Percentiles rank a stretch among this genome's conserved stretches.
These are phyloP conservation scores for Lucilia sericata DNA, from an alignment of 1,140 invertebrate species.

Conservation along the genomic window DNA sequence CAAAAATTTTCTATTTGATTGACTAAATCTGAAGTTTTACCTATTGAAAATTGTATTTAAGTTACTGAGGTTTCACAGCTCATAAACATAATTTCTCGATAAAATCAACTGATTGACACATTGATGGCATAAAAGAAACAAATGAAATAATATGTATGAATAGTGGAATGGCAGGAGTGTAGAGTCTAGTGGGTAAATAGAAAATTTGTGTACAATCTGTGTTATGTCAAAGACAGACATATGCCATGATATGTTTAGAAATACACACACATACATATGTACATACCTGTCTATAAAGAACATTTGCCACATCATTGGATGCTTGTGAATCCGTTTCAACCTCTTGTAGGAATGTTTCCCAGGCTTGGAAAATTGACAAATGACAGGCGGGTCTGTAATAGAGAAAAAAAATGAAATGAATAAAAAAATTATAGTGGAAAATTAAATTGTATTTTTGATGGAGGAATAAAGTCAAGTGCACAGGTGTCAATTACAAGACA, in stretches of 20 bases:
- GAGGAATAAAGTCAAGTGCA: too few relatives aligned
- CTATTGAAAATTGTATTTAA: too few relatives aligned
- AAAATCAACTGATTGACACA: background rate
- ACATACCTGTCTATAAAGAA: constrained; percentile 78
- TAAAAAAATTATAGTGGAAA: background rate
- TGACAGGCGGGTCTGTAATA: constrained; percentile 79
- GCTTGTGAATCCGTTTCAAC: constrained; percentile 93
- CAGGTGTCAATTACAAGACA: too few relatives aligned
- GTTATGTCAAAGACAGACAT: background rate
- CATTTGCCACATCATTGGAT: constrained; percentile 87
- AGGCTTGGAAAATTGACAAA: constrained; percentile 87
- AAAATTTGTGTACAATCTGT: background rate
- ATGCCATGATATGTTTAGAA: constrained; percentile 50
- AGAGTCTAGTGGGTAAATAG: background rate
- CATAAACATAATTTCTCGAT: background rate
- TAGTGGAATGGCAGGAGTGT: background rate
- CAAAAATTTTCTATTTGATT: too few relatives aligned
- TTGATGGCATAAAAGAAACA: constrained; percentile 49
- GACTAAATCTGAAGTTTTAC: too few relatives aligned
- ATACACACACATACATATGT: constrained; percentile 47
- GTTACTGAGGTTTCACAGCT: background rate
- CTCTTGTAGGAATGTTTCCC: constrained; percentile 92
- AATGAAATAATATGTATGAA: background rate
- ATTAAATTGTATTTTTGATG: constrained; percentile 13
- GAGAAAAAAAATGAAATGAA: too few relatives aligned